Evolutionary conservation across 2,113 vertebrate genomes (phyloP).

Genomic region (Malurus cyaneus): DNA sequence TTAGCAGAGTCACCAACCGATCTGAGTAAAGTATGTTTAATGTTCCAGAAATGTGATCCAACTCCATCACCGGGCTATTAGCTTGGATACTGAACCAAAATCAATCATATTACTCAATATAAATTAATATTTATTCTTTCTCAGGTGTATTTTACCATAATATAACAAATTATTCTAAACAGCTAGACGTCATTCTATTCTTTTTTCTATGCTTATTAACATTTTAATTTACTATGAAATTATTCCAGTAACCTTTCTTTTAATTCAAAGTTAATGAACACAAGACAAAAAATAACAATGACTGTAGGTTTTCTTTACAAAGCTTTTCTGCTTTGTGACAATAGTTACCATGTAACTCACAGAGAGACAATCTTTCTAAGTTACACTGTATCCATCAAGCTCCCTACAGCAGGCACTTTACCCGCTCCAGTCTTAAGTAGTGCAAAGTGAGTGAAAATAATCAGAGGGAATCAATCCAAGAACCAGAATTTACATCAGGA

Average conservation of each 20-base stretch:
- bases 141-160: neutral
- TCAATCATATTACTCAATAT: neutral
- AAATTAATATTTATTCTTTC: neutral
- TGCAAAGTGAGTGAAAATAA: neutral
- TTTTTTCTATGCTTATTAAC: neutral
- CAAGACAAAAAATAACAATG: neutral
- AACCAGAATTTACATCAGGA: neutral
- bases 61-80: conserved; percentile 89
- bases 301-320: neutral
- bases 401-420: neutral
- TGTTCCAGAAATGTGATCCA: conserved; percentile 86
- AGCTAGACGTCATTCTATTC: neutral
- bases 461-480: neutral
- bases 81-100: conserved; percentile 84
- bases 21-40: conserved; percentile 95
- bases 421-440: neutral
- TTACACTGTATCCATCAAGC: neutral
- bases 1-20: conserved; percentile 85
- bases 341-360: neutral
- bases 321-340: neutral
- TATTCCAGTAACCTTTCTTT: neutral
- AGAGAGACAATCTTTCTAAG: neutral
- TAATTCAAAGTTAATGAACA: neutral
- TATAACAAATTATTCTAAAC: neutral
- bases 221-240: neutral